These are phyloP conservation scores for Aldabrachelys gigantea DNA, from an alignment of 2,113 vertebrate genomes.

Conservation along the genomic window DNA sequence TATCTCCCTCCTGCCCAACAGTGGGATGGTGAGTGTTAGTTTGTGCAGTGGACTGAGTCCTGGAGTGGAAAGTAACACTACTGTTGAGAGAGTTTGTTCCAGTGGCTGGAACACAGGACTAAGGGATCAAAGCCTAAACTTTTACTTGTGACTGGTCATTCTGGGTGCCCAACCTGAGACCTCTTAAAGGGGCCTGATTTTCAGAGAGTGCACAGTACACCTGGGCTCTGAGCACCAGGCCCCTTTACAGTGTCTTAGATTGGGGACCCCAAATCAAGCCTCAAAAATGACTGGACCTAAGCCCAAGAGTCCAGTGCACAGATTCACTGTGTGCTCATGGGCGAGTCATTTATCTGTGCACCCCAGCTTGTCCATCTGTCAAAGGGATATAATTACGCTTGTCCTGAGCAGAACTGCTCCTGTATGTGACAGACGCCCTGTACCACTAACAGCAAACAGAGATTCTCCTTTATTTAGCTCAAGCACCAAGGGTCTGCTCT, in stretches of 20 bases:
- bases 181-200: neutral
- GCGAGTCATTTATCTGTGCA: neutral
- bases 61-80: neutral
- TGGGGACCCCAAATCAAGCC: neutral
- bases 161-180: neutral
- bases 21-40: accelerated
- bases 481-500: neutral
- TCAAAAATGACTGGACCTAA: neutral
- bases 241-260: neutral
- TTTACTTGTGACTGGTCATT: neutral
- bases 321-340: neutral
- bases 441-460: neutral
- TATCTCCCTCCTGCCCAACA: neutral
- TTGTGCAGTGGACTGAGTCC: neutral
- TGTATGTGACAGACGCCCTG: accelerated
- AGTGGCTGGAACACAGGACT: neutral
- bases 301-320: neutral
- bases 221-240: neutral
- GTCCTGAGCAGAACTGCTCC: neutral
- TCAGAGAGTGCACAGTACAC: neutral
- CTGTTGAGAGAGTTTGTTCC: neutral
- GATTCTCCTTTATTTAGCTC: neutral
- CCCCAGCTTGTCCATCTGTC: neutral
- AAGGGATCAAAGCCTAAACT: neutral
- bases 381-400: accelerated